Conservation (phyloP, 2,888 invertebrate genomes). For the Cosmia trapezina region DNA sequence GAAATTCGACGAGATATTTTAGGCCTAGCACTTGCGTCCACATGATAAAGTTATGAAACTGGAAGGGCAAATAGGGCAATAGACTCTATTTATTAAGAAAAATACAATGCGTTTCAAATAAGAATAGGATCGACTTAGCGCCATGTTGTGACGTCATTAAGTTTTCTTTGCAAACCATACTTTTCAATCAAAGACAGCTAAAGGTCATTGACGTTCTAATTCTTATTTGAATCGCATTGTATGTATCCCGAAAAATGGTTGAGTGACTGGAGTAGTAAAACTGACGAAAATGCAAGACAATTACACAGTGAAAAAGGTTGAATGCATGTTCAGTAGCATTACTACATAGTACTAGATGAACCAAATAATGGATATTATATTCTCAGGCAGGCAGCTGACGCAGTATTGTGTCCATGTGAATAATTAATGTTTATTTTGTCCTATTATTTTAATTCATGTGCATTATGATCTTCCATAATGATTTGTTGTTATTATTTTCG, state of each 20-base stretch:
- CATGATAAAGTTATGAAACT: background rate
- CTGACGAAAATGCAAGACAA: conserved; percentile 4
- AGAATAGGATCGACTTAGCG: too few species aligned
- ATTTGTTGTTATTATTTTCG: conserved; percentile 63
- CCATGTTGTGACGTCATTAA: too few species aligned
- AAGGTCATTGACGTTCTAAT: too few species aligned
- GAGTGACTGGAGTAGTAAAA: background rate
- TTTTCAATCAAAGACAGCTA: too few species aligned
- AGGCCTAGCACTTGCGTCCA: background rate
- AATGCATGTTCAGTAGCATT: conserved; percentile 18
- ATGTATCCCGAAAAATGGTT: background rate
- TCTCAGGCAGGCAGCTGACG: conserved; percentile 46
- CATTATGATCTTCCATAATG: conserved; percentile 56
- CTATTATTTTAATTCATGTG: conserved; percentile 53
- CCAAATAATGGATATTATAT: conserved; percentile 43
- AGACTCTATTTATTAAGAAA: background rate
- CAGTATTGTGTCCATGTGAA: conserved; percentile 60
- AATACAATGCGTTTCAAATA: too few species aligned
- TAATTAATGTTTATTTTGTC: conserved; percentile 58
- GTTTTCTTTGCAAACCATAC: too few species aligned
- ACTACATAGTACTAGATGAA: conserved; percentile 26
- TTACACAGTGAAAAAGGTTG: conserved; percentile 1
- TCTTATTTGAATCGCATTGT: too few species aligned
- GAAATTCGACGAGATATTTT: conserved; percentile 17
- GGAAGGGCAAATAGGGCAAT: background rate